These are phyloP conservation scores for Sebastes hubbsi DNA, from an alignment of 2,797 vertebrate genomes.

Conservation along the genomic window DNA sequence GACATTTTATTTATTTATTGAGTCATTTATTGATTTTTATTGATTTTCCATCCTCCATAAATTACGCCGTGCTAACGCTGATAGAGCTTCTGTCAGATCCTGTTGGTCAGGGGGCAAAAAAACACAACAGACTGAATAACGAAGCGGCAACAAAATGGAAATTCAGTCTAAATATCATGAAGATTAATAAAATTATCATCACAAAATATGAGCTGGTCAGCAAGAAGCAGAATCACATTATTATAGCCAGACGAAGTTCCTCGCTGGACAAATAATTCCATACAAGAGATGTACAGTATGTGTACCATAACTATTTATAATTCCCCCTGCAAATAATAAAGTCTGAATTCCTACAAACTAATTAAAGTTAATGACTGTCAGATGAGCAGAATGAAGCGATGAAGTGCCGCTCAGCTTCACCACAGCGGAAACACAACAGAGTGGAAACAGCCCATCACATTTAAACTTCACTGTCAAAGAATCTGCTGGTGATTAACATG, in stretches of 20 bases:
- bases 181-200: background rate
- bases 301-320: constrained; percentile 32
- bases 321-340: constrained; percentile 39
- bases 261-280: background rate
- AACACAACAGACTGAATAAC: background rate
- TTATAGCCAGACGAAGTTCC: background rate
- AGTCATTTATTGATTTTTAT: no score
- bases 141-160: no score
- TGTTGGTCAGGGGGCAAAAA: background rate
- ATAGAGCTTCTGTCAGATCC: background rate
- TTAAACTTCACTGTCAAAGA: background rate
- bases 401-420: constrained; percentile 20
- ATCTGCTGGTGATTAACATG: background rate
- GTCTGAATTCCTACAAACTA: constrained; percentile 47
- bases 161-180: no score
- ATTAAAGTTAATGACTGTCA: constrained; percentile 60
- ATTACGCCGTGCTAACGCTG: background rate
- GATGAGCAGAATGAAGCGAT: constrained; percentile 47
- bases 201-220: background rate
- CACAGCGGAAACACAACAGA: constrained; percentile 3
- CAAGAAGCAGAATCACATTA: background rate
- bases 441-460: constrained; percentile 29
- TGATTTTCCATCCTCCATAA: no score
- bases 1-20: no score
- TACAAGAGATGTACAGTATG: background rate